Conservation (phyloP, 2,888 invertebrate species). For the Eledone cirrhosa region DNA sequence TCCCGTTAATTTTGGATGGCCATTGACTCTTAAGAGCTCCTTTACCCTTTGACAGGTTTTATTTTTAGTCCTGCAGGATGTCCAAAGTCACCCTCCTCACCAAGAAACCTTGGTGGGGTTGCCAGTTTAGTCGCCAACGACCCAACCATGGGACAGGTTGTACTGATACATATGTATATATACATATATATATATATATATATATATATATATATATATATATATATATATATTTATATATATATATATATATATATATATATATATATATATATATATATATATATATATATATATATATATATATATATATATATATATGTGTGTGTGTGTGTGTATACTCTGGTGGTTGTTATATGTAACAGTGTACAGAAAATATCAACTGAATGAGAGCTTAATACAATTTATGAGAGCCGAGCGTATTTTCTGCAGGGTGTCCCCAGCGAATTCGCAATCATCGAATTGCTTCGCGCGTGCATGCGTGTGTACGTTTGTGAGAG, state of each 20-base stretch:
- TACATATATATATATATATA: not conserved
- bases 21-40: not conserved
- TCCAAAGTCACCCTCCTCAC: too few relatives aligned
- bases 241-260: slow-evolving; percentile 6
- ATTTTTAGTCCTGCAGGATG: too few relatives aligned
- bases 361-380: not conserved
- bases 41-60: not conserved
- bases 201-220: slow-evolving; percentile 1
- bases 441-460: too few relatives aligned
- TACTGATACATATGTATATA: too few relatives aligned
- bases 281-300: not conserved
- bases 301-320: not conserved
- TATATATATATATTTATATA: not conserved
- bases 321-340: slow-evolving; percentile 2
- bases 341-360: not conserved
- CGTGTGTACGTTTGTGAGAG: not conserved
- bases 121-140: too few relatives aligned
- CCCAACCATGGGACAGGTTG: too few relatives aligned
- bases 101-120: too few relatives aligned
- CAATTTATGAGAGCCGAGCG: too few relatives aligned
- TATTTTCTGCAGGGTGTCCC: too few relatives aligned
- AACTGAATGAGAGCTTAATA: too few relatives aligned
- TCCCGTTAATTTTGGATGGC: not conserved
- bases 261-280: slow-evolving; percentile 2
- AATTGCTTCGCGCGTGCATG: too few relatives aligned